Conservation (phyloP, 2,888 invertebrate genomes). For the Melinopterus prodromus region DNA sequence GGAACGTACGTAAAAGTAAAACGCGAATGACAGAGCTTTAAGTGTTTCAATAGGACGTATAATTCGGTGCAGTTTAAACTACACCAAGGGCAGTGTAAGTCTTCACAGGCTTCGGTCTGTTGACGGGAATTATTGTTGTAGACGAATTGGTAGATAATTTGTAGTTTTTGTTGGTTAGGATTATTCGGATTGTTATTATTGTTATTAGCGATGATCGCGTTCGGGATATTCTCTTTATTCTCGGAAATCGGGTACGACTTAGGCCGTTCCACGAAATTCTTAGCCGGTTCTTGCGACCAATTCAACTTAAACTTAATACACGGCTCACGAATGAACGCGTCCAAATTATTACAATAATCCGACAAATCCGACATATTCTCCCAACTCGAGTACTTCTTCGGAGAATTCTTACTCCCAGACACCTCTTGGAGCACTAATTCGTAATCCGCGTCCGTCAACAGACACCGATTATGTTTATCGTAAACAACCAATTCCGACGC, state of each 20-base stretch:
- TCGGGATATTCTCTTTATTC: slow-evolving; percentile 59
- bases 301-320: slow-evolving; percentile 84
- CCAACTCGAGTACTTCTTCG: slow-evolving; percentile 79
- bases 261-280: slow-evolving; percentile 72
- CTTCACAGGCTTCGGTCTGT: slow-evolving; percentile 93
- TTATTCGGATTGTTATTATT: slow-evolving; percentile 56
- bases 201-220: slow-evolving; percentile 40
- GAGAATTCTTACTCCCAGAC: slow-evolving; percentile 63
- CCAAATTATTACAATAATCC: slow-evolving; percentile 64
- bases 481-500: slow-evolving; percentile 88
- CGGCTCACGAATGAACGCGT: slow-evolving; percentile 81
- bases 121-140: slow-evolving; percentile 95
- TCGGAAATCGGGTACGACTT: slow-evolving; percentile 62
- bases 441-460: slow-evolving; percentile 89
- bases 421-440: slow-evolving; percentile 86
- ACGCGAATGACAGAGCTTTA: slow-evolving; percentile 91
- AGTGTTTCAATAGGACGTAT: slow-evolving; percentile 90
- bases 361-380: slow-evolving; percentile 68
- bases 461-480: slow-evolving; percentile 88
- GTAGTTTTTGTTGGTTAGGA: slow-evolving; percentile 65
- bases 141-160: slow-evolving; percentile 94
- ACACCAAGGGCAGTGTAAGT: slow-evolving; percentile 96
- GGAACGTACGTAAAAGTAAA: slow-evolving; percentile 93
- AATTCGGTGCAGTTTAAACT: slow-evolving; percentile 87
- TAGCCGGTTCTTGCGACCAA: slow-evolving; percentile 81